phyloP scores from a whole-genome alignment of 2,113 vertebrate species.

The Corynorhinus townsendii region DNA sequence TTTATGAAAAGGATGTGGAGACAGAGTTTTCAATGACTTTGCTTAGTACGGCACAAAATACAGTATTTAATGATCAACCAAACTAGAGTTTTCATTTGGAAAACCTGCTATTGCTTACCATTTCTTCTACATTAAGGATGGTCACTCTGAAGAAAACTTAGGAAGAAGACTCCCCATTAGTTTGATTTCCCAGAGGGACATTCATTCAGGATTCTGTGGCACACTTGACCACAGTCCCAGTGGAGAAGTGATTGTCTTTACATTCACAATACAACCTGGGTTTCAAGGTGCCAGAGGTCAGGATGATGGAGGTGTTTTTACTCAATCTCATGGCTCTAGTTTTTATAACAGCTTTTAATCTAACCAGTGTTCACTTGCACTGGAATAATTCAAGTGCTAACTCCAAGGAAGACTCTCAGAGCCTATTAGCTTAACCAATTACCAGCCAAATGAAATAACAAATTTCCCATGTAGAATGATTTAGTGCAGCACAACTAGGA shows the following conservation, averaged over 20 bases:
- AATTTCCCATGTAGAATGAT: background rate
- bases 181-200: background rate
- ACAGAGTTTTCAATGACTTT: background rate
- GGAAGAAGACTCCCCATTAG: background rate
- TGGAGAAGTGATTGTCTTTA: background rate
- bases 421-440: conserved; percentile 44
- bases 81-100: background rate
- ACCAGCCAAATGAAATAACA: conserved; percentile 49
- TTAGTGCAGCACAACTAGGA: background rate
- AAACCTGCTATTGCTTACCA: background rate
- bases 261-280: background rate
- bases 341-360: conserved; percentile 4
- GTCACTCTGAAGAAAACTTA: background rate
- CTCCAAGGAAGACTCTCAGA: conserved; percentile 20
- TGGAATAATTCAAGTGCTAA: conserved; percentile 33
- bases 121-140: background rate
- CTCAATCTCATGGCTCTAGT: background rate
- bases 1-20: background rate
- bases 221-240: background rate
- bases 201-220: background rate
- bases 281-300: background rate
- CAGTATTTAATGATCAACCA: background rate
- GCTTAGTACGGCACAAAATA: background rate
- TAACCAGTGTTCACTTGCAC: background rate
- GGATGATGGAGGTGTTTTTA: background rate